Base-by-base conservation (phyloP, 2,113 vertebrate species). In the Progne subis region DNA sequence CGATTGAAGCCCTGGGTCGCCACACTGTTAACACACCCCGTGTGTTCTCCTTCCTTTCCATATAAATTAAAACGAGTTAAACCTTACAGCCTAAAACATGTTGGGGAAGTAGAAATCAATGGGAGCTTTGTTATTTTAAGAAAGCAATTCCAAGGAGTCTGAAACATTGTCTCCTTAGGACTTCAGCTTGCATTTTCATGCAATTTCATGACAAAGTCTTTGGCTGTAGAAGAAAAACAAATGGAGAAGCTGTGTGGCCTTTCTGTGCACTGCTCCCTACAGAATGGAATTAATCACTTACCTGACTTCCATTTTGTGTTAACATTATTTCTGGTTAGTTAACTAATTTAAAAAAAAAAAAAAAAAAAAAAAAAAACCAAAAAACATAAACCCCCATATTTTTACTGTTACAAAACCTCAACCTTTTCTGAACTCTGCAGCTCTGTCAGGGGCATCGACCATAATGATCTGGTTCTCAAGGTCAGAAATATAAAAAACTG, bases 381-480 rank as follows among this genome's bases (percentile, higher is more conserved):
- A 24, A 2, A 31, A 71, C 17, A 37, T 8, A 23, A 7, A 2
- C 20, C 9, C 18, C 1, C 11, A 43, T 4, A 31, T 24, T 77
- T 85, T 79, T 52, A 31, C 41, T 52, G 23, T 37, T 79, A 24
- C 10, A 56, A 41, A 89, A 43, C 13, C 15, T 77, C 55, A 90
- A 34, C 50, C 57, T 10, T 3, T 55, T 59, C 80, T 88, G 82
- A 93, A 80, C 78, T 64, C 77, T 18, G 57, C 44, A 34, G 37
- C 32, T 89, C 26, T 49, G 16, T 43, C 78, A 70, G 84, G 59
- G 57, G 49, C 74, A 91, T 72, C 12, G 20, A 90, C 82, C 77
- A 2, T 43, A 90, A 84, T 80, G 91, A 90, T 88, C 50, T 59
- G 82, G 87, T 92, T 90, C 90, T 91, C 78, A 87, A 96, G 95